phyloP scores from a whole-genome alignment of 2,113 vertebrate species.

The Strigops habroptila region DNA sequence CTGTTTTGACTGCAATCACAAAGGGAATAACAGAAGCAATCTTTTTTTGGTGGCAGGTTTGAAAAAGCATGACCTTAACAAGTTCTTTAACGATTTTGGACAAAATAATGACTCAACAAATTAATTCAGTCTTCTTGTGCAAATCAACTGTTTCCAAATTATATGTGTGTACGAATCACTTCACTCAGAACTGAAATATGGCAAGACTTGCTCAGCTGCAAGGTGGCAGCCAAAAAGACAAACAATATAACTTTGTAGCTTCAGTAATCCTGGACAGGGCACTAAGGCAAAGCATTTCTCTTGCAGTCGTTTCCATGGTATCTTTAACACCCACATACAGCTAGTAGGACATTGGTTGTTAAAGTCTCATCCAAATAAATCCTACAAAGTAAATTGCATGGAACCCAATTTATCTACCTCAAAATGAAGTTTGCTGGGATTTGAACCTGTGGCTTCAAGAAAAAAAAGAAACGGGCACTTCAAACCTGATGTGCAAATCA shows the following conservation, averaged over 20 bases:
- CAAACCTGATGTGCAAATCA: neutral
- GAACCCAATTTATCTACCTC: conserved; percentile 53
- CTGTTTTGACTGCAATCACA: neutral
- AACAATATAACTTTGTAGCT: neutral
- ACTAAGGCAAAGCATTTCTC: conserved; percentile 35
- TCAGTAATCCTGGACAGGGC: conserved; percentile 42
- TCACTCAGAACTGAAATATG: neutral
- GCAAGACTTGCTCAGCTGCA: neutral
- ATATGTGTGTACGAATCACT: neutral
- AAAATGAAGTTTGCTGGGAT: conserved; percentile 50
- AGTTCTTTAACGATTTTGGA: neutral
- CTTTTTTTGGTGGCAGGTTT: neutral
- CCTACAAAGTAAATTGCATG: conserved; percentile 46
- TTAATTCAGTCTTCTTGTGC: neutral
- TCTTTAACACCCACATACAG: conserved; percentile 38
- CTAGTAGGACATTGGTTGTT: conserved; percentile 38
- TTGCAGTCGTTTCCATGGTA: conserved; percentile 32
- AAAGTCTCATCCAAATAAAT: conserved; percentile 62
- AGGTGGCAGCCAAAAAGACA: conserved; percentile 6
- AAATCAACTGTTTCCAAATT: conserved; percentile 1
- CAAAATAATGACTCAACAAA: neutral
- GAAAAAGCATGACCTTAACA: neutral
- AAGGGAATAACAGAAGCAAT: neutral
- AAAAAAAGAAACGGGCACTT: neutral
- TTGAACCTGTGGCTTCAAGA: conserved; percentile 1